Evolutionary conservation across 2,888 invertebrate genomes (phyloP), one percentile per base, ranked within the genome.

Genomic region (Craniophora ligustri): DNA sequence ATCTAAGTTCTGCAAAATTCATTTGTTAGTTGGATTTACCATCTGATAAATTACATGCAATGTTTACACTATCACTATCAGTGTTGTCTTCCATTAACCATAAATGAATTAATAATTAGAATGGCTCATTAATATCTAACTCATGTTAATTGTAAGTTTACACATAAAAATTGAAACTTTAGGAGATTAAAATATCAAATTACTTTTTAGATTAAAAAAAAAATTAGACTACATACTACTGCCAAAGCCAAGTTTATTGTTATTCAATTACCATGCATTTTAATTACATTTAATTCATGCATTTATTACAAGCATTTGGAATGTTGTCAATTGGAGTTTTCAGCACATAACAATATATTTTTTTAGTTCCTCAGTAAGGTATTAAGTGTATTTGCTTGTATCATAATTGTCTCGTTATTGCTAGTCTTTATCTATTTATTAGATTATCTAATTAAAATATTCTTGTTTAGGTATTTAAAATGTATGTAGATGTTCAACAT

Each of bases 61-160:
- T 54, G 28, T 53, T 45, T 54, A 53, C 15, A 39, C 8, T 31
- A 55, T 35, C 35, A 41, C 48, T 40, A 66, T 62, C 31, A 55
- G 73, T 78, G 72, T 78, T 81, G 67, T 85, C 85, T 84, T 84
- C 82, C 80, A 76, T 75, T 56, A 75, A 72, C 63, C 60, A 67
- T 75, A 63, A 66, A 66, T 72, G 50, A 65, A 69, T 69, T 62
- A 62, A 26, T 72, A 77, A 72, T 74, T 74, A 75, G 54, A 51
- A 72, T 70, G 42, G 49, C 72, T 69, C 56, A 74, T 63, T 67
- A 63, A 72, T 67, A 70, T n/a, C 36, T 38, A 58, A 48, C 48
- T 63, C 42, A 62, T 57, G 30, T 61, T 55, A 42, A 59, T 57
- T 51, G 53, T 60, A 47, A 50, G 58, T 55, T n/a, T n/a, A n/a